Evolutionary conservation across 2,888 invertebrate genomes (phyloP).

Genomic region (Selenia dentaria): DNA sequence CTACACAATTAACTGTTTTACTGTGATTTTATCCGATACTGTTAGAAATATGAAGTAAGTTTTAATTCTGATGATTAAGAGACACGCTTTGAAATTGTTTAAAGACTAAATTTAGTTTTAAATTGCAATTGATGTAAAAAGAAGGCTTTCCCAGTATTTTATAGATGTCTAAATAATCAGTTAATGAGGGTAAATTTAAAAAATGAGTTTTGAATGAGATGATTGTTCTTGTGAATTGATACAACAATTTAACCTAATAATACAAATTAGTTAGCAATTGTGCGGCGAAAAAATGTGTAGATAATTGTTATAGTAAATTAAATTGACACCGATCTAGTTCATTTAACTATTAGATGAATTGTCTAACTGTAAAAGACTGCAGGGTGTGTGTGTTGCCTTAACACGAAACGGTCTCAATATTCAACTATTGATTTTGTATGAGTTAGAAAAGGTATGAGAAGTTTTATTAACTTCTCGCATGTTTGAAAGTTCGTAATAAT

Average conservation of each 20-base stretch:
- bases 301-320: conserved; percentile 9
- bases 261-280: neutral
- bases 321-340: conserved; percentile 7
- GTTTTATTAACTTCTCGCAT: too few species aligned
- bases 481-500: conserved; percentile 10
- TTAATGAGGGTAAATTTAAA: too few species aligned
- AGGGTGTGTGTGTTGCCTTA: conserved; percentile 50
- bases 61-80: conserved; percentile 21
- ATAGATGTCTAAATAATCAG: conserved; percentile 1
- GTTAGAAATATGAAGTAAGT: conserved; percentile 26
- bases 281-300: conserved; percentile 8
- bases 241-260: neutral
- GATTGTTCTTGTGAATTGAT: conserved; percentile 2
- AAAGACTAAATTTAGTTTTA: conserved; percentile 12
- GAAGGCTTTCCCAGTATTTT: conserved; percentile 48
- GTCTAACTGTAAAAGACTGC: conserved; percentile 45
- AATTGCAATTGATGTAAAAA: conserved; percentile 10
- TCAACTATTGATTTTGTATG: conserved; percentile 5
- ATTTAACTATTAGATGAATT: conserved; percentile 10
- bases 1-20: conserved; percentile 29
- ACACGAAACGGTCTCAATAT: conserved; percentile 35
- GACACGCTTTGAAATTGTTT: conserved; percentile 10
- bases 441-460: too few species aligned
- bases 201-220: conserved; percentile 5
- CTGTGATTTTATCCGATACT: conserved; percentile 43